Conservation (phyloP, 2,888 invertebrate genomes). For the Osedax frankpressi region DNA sequence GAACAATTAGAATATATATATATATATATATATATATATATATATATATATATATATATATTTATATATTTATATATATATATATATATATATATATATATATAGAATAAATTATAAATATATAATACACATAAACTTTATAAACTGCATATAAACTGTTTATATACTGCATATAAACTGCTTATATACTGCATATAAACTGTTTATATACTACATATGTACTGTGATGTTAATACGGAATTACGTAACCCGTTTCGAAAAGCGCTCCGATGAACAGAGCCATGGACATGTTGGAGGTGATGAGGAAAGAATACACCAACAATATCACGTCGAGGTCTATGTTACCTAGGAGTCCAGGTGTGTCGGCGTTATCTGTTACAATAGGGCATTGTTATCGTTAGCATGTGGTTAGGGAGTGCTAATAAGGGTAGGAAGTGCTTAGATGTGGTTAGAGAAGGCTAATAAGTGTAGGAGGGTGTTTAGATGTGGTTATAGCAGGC, state of each 20-base stretch:
- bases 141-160: neutral
- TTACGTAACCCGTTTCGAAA: neutral
- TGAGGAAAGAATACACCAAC: no score
- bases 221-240: no score
- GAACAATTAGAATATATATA: neutral
- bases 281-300: neutral
- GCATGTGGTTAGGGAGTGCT: no score
- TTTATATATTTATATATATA: neutral
- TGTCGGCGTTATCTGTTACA: no score
- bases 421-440: no score
- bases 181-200: neutral
- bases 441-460: no score
- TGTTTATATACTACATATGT: neutral
- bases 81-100: neutral
- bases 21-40: neutral
- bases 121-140: neutral
- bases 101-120: neutral
- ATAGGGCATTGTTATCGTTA: no score
- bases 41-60: neutral
- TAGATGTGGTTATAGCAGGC: no score
- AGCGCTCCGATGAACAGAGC: neutral
- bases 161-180: neutral
- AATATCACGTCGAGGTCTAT: no score
- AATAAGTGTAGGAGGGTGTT: no score
- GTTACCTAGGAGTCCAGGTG: no score